Conservation (phyloP, 2,888 invertebrate genomes). For the Pherbina coryleti region DNA sequence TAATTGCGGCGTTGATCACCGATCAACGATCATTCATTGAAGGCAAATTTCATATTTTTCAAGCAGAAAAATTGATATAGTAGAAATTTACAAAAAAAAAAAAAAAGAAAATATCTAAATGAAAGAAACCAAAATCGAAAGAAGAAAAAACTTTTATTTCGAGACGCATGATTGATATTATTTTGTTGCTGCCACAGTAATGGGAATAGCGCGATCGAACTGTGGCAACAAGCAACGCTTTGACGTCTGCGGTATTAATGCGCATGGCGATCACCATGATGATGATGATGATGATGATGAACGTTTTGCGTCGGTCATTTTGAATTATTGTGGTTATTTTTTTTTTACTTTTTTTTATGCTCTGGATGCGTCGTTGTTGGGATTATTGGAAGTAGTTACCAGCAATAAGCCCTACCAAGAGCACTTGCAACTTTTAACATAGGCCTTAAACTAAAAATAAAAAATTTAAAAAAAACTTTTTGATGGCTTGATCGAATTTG, state of each 20-base stretch:
- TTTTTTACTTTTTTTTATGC: neutral
- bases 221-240: too few species aligned
- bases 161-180: constrained; percentile 28
- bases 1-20: constrained; percentile 21
- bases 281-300: constrained; percentile 21
- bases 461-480: neutral
- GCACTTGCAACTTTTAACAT: too few species aligned
- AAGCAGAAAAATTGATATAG: neutral
- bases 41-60: constrained; percentile 20
- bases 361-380: neutral
- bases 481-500: constrained; percentile 30
- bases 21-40: constrained; percentile 29
- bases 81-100: neutral
- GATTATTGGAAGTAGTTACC: neutral
- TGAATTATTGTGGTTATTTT: constrained; percentile 24
- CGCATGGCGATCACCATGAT: neutral
- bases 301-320: constrained; percentile 30
- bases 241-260: neutral
- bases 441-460: too few species aligned
- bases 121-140: neutral
- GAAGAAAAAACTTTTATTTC: neutral
- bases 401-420: too few species aligned
- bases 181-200: neutral
- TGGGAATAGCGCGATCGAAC: neutral
- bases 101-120: neutral